Evolutionary conservation across 2,797 vertebrate species (phyloP), one percentile per base, ranked within the genome.

Genomic region (Takifugu rubripes): DNA sequence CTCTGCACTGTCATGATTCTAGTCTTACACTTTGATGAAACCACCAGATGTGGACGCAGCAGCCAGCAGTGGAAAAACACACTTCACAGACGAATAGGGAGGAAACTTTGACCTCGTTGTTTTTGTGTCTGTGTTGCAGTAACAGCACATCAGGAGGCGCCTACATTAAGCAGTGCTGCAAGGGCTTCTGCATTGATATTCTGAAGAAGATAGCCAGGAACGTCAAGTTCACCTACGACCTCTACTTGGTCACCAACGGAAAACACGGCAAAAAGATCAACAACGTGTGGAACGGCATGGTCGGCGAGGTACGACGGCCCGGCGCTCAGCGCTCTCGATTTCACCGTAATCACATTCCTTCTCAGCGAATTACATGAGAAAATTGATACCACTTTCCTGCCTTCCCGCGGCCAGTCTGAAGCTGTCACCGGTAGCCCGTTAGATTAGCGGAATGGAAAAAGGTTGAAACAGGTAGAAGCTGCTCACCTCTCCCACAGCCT

Each of bases 251-350:
- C 77, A 95, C 92, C 5, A 99, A 99, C 0, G 97, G 97, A 57
- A 99, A 99, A 72, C 97, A 99, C 0, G 97, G 97, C 61, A 99
- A 99, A 75, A 99, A 98, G 82, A 95, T 99, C 76, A 97, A 98
- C 83, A 96, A 96, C 0, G 88, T 96, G 56, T 99, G 97, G 97
- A 98, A 99, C 11, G 96, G 96, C 70, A 97, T 99, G 96, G 97
- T 98, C 52, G 97, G 97, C 56, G 97, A 99, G 90, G 97, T 98
- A 92, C 25, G 25, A 7, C 48, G 4, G 36, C 36, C 33, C 33
- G 1, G 40, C 24, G 44, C 17, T 33, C 21, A n/a, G 2, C 3
- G 3, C 11, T 11, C 31, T 0, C 31, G n/a, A 10, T 43, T 49
- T 51, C 14, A 61, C n/a, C 57, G 12, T 17, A 53, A 17, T 17